phyloP scores from a whole-genome alignment of 2,113 vertebrate genomes.

The Osmerus eperlanus region DNA sequence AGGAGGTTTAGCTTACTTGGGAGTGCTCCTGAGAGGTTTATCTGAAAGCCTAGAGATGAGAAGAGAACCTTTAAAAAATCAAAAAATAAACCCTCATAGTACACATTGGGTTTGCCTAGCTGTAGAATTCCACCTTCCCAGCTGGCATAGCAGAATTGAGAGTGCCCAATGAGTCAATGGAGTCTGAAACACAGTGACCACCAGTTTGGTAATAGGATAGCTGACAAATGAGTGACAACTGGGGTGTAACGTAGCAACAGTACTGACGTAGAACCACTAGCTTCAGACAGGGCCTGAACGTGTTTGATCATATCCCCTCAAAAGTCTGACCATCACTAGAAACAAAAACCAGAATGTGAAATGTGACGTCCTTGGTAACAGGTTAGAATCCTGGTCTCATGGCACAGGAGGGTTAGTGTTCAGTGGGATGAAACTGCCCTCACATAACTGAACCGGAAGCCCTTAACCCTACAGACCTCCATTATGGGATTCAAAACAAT shows the following conservation, averaged over 20 bases:
- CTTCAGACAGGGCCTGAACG: no score
- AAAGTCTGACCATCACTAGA: no score
- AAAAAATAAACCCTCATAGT: background rate
- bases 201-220: no score
- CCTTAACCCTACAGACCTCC: background rate
- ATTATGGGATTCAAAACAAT: conserved; percentile 13
- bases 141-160: no score
- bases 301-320: no score
- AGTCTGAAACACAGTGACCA: no score
- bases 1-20: conserved; percentile 73
- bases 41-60: conserved; percentile 75
- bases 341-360: no score
- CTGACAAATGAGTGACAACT: no score
- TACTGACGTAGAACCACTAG: no score
- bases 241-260: no score
- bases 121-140: no score
- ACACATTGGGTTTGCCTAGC: background rate
- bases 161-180: no score
- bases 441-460: conserved; percentile 34
- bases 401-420: background rate
- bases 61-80: conserved; percentile 63
- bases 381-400: background rate
- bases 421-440: conserved; percentile 43
- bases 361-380: background rate
- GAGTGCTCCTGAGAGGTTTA: conserved; percentile 75